Conservation (phyloP, 2,113 vertebrate species). For the Periophthalmodon schlosseri region DNA sequence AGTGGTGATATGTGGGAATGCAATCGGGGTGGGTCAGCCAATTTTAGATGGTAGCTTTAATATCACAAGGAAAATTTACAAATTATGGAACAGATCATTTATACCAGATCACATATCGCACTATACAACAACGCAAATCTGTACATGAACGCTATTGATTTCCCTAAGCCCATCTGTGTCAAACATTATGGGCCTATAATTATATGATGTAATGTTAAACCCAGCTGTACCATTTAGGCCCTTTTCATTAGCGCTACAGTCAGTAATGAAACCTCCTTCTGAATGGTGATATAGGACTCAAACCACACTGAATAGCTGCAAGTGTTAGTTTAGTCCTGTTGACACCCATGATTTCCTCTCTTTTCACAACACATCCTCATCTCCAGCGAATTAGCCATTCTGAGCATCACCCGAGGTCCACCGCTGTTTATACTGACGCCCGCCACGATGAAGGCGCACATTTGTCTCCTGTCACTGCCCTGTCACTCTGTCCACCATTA, state of each 20-base stretch:
- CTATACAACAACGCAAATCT: no score
- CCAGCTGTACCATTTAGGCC: neutral
- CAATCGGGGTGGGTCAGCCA: no score
- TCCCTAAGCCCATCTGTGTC: neutral
- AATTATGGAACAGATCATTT: no score
- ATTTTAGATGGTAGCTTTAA: no score
- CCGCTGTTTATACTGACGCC: slow-evolving; percentile 71
- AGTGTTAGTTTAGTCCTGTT: slow-evolving; percentile 35
- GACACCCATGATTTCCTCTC: slow-evolving; percentile 33
- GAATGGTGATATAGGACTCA: slow-evolving; percentile 32
- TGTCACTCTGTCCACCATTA: slow-evolving; percentile 68
- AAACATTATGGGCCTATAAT: neutral
- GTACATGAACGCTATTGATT: neutral
- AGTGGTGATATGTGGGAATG: no score
- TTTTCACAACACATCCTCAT: slow-evolving; percentile 46
- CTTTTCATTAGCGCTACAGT: slow-evolving; percentile 25
- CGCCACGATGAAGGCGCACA: slow-evolving; percentile 74
- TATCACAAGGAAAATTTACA: no score
- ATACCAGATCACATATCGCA: no score
- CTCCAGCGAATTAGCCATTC: slow-evolving; percentile 75
- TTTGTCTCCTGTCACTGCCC: slow-evolving; percentile 76
- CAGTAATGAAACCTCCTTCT: slow-evolving; percentile 25
- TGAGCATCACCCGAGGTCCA: slow-evolving; percentile 59
- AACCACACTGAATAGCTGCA: slow-evolving; percentile 66
- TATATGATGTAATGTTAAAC: neutral